These are phyloP conservation scores for Galaxea fascicularis DNA, from an alignment of 92 coral and sea anemone species.

Conservation along the genomic window DNA sequence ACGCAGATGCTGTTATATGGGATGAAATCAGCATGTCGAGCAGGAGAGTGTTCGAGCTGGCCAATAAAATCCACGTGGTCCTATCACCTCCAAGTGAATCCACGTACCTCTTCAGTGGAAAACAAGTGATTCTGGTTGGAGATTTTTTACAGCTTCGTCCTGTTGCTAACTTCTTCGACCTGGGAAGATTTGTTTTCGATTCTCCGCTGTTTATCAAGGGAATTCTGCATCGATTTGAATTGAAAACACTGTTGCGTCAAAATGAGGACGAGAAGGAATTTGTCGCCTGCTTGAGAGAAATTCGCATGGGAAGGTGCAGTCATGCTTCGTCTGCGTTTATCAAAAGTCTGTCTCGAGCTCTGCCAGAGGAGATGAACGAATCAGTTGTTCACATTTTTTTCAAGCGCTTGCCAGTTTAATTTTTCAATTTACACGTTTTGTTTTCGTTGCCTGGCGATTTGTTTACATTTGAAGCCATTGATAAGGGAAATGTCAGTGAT, in stretches of 20 bases:
- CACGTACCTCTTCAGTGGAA: conserved; percentile 12
- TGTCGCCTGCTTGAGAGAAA: conserved; percentile 32
- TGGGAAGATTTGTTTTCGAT: conserved; percentile 26
- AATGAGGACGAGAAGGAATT: conserved; percentile 42
- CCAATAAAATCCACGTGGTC: conserved; percentile 22
- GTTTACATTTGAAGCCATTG: conserved; percentile 60
- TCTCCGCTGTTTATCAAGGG: conserved; percentile 28
- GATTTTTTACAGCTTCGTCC: conserved; percentile 61
- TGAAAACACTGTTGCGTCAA: conserved; percentile 45
- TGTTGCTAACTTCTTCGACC: conserved; percentile 30
- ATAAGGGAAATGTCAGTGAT: conserved; percentile 37
- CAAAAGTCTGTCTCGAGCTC: conserved; percentile 43
- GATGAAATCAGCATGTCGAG: conserved; percentile 67
- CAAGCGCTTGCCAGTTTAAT: conserved; percentile 60
- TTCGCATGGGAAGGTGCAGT: conserved; percentile 63
- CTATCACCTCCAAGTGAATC: conserved; percentile 6
- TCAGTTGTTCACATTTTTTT: conserved; percentile 56
- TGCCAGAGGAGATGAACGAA: conserved; percentile 30
- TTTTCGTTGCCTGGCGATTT: conserved; percentile 57
- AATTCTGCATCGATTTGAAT: conserved; percentile 61
- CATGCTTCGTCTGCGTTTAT: conserved; percentile 23
- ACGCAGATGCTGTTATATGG: conserved; percentile 56
- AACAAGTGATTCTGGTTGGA: conserved; percentile 53
- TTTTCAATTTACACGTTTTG: conserved; percentile 52
- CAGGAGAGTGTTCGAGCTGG: conserved; percentile 39